A percentile compares a stretch with the other conserved stretches of the same genome.
Evolutionary conservation across 2,113 vertebrate species (phyloP).

Genomic region (Blennius ocellaris): DNA sequence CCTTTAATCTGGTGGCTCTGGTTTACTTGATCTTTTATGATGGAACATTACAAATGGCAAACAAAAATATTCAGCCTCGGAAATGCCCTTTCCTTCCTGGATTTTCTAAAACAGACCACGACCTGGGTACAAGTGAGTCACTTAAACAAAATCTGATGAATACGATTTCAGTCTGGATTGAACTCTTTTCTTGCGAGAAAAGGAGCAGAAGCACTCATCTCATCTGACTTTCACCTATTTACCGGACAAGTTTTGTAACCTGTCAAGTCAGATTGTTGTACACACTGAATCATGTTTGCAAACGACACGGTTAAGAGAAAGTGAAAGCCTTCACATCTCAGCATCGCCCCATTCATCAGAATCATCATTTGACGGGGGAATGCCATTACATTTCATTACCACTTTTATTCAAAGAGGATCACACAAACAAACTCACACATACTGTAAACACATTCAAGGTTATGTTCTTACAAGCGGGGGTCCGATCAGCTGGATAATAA

Average conservation of each 20-base stretch:
- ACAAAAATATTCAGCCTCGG: slow-evolving; percentile 15
- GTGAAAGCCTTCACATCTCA: slow-evolving; percentile 1
- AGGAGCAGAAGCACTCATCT: not conserved
- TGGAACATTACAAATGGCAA: slow-evolving; percentile 30
- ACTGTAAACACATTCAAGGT: slow-evolving; percentile 63
- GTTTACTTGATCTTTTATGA: slow-evolving; percentile 48
- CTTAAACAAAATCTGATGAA: not conserved
- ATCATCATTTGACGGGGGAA: slow-evolving; percentile 32
- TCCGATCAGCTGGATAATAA: slow-evolving; percentile 59
- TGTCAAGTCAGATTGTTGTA: not conserved
- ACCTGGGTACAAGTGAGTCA: slow-evolving; percentile 9
- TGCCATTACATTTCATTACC: slow-evolving; percentile 50
- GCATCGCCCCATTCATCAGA: slow-evolving; percentile 26
- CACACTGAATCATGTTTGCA: not conserved
- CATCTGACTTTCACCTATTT: slow-evolving; percentile 12
- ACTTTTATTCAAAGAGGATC: slow-evolving; percentile 40
- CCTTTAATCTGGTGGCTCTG: slow-evolving; percentile 46
- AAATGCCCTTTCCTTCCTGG: slow-evolving; percentile 7
- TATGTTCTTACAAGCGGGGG: slow-evolving; percentile 57
- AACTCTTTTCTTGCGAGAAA: not conserved
- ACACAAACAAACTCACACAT: slow-evolving; percentile 27
- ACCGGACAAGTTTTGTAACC: not conserved
- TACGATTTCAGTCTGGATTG: not conserved
- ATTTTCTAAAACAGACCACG: slow-evolving; percentile 2
- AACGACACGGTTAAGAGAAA: not conserved